Evolutionary conservation across 2,797 vertebrate genomes (phyloP).

Genomic region (Coregonus ussuriensis): DNA sequence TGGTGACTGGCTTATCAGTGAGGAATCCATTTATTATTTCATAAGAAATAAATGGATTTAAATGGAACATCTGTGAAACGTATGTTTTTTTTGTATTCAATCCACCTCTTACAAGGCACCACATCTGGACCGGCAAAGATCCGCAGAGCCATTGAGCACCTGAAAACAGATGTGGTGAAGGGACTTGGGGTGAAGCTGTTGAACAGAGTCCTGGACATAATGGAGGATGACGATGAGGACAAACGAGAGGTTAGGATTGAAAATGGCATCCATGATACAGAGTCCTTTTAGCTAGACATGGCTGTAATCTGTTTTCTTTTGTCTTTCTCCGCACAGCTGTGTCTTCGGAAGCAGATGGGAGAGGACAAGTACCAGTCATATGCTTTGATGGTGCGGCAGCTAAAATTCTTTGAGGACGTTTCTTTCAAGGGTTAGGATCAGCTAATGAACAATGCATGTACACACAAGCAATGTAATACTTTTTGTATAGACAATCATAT

Average conservation of each 20-base stretch:
- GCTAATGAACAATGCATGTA: background rate
- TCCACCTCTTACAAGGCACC: constrained; percentile 62
- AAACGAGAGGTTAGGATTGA: constrained; percentile 82
- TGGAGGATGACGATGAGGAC: constrained; percentile 89
- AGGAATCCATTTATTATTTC: background rate
- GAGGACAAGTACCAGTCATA: constrained; percentile 85
- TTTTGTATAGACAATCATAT: constrained; percentile 13
- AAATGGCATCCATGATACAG: background rate
- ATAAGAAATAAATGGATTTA: background rate
- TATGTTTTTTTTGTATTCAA: background rate
- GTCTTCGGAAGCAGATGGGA: constrained; percentile 85
- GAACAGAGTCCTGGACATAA: constrained; percentile 85
- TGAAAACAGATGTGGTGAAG: constrained; percentile 90
- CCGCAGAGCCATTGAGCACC: constrained; percentile 85
- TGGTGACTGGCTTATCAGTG: background rate
- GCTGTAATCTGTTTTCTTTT: background rate
- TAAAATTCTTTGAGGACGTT: constrained; percentile 95
- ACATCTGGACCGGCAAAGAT: constrained; percentile 86
- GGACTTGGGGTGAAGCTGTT: constrained; percentile 91
- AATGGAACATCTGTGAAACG: background rate
- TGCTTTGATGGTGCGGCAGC: constrained; percentile 87
- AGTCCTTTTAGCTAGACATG: background rate
- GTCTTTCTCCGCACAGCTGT: constrained; percentile 65
- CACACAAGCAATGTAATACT: background rate
- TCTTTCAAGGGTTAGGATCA: constrained; percentile 63